Evolutionary conservation across 2,888 invertebrate species (phyloP), one percentile per base, ranked within the genome.

Genomic region (Leucophenga maculata): DNA sequence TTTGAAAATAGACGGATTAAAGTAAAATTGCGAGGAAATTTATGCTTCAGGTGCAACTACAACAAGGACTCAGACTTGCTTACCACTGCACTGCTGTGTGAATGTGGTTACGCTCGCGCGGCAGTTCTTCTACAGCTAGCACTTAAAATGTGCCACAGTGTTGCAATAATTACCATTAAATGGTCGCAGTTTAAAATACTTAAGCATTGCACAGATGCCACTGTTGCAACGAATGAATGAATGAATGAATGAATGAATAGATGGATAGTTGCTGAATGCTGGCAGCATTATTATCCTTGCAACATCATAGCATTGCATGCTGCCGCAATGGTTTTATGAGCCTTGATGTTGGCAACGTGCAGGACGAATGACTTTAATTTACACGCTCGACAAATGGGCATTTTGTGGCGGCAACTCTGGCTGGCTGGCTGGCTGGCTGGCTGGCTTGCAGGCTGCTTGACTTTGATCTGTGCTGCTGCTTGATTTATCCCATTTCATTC

Each of bases 101-200:
- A 16, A 62, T 48, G 66, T 66, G 68, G 68, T 26, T 50, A 67
- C 50, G 39, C n/a, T 31, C 20, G 65, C n/a, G n/a, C n/a, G n/a
- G n/a, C 22, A 18, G 20, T 18, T 20, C 50, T 48, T 16, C 32
- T 14, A 46, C 32, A 26, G 64, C 67, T 62, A 68, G 74, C 79
- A 80, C 82, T 80, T 82, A 80, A 82, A 80, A 79, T 80, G 80
- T 80, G 82, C 82, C 80, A 82, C 80, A 80, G 79, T 78, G 80
- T 80, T 82, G 80, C 80, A 80, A 82, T 80, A 80, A 80, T 80
- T 80, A 80, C 79, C 79, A 77, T 79, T 82, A 80, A 80, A 80
- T 80, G 82, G 74, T 76, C 79, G 75, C 81, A 79, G 81, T 80
- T 80, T 79, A 80, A 80, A 82, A 80, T 82, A 75, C 82, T 80